Evolutionary conservation across 2,113 vertebrate species (phyloP).

Genomic region (Apodemus speciosus): DNA sequence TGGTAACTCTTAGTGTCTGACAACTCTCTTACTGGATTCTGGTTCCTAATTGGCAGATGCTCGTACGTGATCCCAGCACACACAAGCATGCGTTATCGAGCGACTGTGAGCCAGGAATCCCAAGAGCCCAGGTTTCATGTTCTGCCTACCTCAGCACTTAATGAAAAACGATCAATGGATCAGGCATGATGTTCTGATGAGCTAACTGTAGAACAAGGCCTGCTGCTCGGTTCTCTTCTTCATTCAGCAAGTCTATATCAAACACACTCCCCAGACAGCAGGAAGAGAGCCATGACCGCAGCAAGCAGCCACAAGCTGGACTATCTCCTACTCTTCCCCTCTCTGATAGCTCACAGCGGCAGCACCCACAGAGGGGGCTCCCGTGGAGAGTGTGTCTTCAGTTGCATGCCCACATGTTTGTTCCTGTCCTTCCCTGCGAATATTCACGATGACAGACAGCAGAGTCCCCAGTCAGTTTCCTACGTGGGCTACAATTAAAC

Average conservation of each 20-base stretch:
- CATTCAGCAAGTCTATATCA: background rate
- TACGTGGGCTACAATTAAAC: background rate
- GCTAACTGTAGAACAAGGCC: background rate
- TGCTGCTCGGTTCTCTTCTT: background rate
- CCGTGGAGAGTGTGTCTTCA: slow-evolving; percentile 10
- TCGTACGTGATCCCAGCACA: fast-evolving
- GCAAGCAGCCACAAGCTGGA: background rate
- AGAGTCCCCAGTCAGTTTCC: slow-evolving; percentile 38
- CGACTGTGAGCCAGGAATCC: background rate
- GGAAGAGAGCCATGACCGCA: background rate
- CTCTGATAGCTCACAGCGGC: background rate
- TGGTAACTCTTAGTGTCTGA: background rate
- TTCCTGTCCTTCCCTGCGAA: slow-evolving; percentile 18
- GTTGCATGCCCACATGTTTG: slow-evolving; percentile 15
- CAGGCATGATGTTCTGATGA: background rate
- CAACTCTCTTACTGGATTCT: too few relatives aligned
- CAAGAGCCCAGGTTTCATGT: background rate
- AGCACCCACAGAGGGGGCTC: background rate
- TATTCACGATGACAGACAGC: slow-evolving; percentile 50
- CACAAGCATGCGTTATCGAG: background rate
- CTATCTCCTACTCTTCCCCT: fast-evolving
- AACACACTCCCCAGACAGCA: background rate
- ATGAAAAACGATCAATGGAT: background rate
- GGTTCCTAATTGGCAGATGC: background rate
- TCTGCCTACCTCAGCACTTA: background rate